Evolutionary conservation across 2,888 invertebrate genomes (phyloP).

Genomic region (Apamea anceps): DNA sequence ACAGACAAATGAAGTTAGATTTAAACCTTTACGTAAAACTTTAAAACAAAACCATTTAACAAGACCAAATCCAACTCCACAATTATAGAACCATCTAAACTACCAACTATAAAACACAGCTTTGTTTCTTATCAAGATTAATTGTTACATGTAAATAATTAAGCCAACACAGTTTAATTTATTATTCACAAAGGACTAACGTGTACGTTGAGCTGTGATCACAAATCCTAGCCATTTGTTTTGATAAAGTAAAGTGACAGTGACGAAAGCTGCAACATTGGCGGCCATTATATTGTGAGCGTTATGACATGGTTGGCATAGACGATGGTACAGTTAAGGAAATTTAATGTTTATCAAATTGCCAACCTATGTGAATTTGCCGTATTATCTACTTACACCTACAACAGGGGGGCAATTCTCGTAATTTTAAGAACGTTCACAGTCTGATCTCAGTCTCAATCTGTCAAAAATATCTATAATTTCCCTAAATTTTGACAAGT

Average conservation of each 20-base stretch:
- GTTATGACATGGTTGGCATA: conserved; percentile 8
- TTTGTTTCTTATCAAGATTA: conserved; percentile 51
- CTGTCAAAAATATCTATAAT: too few relatives aligned
- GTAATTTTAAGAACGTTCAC: too few relatives aligned
- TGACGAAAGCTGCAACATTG: conserved; percentile 54
- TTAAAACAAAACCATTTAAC: conserved; percentile 28
- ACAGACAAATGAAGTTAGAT: background rate
- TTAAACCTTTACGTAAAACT: conserved; percentile 6
- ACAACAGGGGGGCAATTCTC: too few relatives aligned
- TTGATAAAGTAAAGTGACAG: conserved; percentile 60
- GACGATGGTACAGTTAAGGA: conserved; percentile 7
- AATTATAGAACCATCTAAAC: conserved; percentile 5
- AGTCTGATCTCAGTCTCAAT: too few relatives aligned
- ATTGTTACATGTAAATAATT: conserved; percentile 52
- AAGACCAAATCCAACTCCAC: conserved; percentile 12
- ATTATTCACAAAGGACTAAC: conserved; percentile 41
- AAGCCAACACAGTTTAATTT: conserved; percentile 42
- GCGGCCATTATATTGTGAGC: conserved; percentile 48
- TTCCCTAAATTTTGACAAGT: too few relatives aligned
- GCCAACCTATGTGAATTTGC: too few relatives aligned
- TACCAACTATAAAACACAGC: conserved; percentile 36
- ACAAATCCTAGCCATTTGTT: conserved; percentile 66
- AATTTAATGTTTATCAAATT: too few relatives aligned
- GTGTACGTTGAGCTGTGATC: conserved; percentile 16
- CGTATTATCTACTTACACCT: too few relatives aligned